Evolutionary conservation across 2,797 vertebrate species (phyloP), one percentile per base, ranked within the genome.

Genomic region (Danionella dracula): DNA sequence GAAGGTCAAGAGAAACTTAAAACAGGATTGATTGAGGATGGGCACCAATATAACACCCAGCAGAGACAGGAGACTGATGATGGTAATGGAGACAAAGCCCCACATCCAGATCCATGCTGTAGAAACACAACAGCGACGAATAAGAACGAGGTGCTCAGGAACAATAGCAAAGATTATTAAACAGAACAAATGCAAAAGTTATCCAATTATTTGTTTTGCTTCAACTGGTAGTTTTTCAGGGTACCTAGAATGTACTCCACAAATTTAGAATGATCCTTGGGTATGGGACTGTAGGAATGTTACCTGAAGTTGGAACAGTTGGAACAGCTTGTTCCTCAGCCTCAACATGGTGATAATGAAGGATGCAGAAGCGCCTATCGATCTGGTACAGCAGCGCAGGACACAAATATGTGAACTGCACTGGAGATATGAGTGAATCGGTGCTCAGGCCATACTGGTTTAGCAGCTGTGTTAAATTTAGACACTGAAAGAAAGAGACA

Each of bases 1-100:
- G 87, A 99, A 98, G 65, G 95, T 98, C 80, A 98, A 94, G 72
- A 99, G 93, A 81, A 94, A 99, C 86, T 97, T 98, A 88, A 99
- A 99, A 90, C 94, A 99, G 81, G 91, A 89, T 75, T 98, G 96
- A 66, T 98, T 96, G 83, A 98, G 94, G 79, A 99, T 94, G 78
- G 96, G 96, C 60, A 99, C 89, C 73, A 99, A 86, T 59, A 98
- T 86, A 73, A 99, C 94, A 0, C 96, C 96, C 72, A 99, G 90
- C 81, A 99, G 88, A 68, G 97, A 99, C 69, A 99, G 90, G 77
- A 99, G 90, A 85, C 95, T 97, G 85, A 99, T 98, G 81, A 96
- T 92, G 58, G 96, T 97, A 91, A 99, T 96, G 69, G 96, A 97
- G 78, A 97, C 89, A 57, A 99, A 92, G 55, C 96, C 95, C 87